phyloP scores from a whole-genome alignment of 2,797 vertebrate species.

The Protosalanx chinensis region DNA sequence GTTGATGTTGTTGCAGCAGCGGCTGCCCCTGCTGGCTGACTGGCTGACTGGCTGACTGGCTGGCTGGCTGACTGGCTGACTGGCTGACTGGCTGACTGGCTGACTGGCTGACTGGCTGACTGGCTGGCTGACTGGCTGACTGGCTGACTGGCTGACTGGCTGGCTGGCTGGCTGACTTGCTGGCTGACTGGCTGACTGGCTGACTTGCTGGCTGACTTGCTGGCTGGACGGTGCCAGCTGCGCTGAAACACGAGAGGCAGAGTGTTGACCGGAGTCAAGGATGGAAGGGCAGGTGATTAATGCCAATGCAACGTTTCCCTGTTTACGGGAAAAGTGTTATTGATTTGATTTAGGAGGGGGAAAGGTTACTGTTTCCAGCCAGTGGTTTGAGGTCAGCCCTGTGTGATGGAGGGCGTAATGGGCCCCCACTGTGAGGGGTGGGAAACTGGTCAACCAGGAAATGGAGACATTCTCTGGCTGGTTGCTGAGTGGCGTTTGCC shows the following conservation, averaged over 20 bases:
- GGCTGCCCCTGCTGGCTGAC: background rate
- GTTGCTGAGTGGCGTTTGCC: slow-evolving; percentile 49
- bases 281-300: slow-evolving; percentile 70
- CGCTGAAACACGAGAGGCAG: slow-evolving; percentile 3
- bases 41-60: no score
- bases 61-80: no score
- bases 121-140: no score
- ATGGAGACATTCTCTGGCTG: slow-evolving; percentile 70
- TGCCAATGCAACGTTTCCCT: slow-evolving; percentile 64
- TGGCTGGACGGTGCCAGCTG: background rate
- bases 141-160: no score
- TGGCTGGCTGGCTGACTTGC: no score
- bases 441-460: slow-evolving; percentile 71
- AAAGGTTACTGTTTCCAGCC: slow-evolving; percentile 69
- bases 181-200: no score
- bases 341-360: slow-evolving; percentile 67
- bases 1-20: slow-evolving; percentile 16
- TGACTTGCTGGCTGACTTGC: no score
- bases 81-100: no score
- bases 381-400: slow-evolving; percentile 58
- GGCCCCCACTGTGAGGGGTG: slow-evolving; percentile 51
- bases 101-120: no score
- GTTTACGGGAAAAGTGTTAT: slow-evolving; percentile 68
- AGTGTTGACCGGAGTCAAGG: slow-evolving; percentile 60
- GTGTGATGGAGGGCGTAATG: slow-evolving; percentile 58